Base-by-base conservation (phyloP, 2,888 invertebrate genomes). In the Lasioglossum vierecki region DNA sequence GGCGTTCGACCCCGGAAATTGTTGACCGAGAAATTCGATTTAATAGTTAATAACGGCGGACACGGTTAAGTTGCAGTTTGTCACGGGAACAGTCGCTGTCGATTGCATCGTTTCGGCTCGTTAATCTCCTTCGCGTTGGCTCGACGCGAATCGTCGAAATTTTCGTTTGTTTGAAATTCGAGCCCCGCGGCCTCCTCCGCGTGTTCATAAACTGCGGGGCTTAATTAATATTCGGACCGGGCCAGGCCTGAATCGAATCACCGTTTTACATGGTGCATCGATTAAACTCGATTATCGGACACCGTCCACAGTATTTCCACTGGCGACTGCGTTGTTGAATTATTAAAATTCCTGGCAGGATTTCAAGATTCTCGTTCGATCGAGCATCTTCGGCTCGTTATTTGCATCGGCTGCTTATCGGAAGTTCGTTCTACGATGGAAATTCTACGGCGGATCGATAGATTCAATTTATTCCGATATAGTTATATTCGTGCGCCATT, bases 181-280 rank as follows among this genome's bases (percentile, higher is more conserved):
- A 3, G 68, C 30, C 71, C 53, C 53, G 35, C 35, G 13, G 15
- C 3, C 63, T 22, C 8, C 53, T 18, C 15, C 6, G 8, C 8
- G 18, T 6, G 41, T 71, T 80, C 82, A 70, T 68, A n/a, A 60
- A 73, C 82, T 49, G 63, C 22, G 22, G 11, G 41, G 26, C 15
- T 74, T 74, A 82, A 84, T 84, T 82, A 78, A 84, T 78, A 82
- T 82, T 77, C 68, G 13, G 15, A 4, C n/a, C 30, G n/a, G 39
- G 8, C 26, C 18, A 22, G 46, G 39, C 46, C 46, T 39, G 41
- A 68, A 49, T 75, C 75, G 68, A n/a, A 60, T 66, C 18, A 44
- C 39, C 74, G 26, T 66, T 57, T 22, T 49, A 70, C 75, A 13
- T n/a, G 57, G 9, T n/a, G 35, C 13, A 18, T 41, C 35, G 60